Conservation (phyloP, 2,888 invertebrate species). For the Diaperis boleti region DNA sequence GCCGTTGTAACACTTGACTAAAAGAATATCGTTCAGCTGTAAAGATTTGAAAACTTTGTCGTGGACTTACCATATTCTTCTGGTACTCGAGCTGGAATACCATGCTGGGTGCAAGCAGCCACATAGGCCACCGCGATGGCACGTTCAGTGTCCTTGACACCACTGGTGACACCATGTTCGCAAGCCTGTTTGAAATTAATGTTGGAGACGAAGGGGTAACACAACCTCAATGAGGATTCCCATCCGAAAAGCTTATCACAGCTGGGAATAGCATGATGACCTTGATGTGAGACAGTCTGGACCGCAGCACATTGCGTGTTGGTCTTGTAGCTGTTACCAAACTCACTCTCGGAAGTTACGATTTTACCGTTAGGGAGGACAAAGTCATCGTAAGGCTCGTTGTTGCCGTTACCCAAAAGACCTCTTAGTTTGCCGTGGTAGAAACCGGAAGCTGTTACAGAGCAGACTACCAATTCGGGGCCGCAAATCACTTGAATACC, state of each 20-base stretch:
- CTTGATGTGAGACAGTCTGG: constrained; percentile 68
- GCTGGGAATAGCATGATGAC: constrained; percentile 65
- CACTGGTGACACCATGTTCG: constrained; percentile 73
- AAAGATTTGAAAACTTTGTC: too few species aligned
- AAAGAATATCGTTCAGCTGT: not conserved
- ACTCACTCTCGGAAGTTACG: constrained; percentile 69
- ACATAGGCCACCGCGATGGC: constrained; percentile 78
- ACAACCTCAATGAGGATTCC: constrained; percentile 69
- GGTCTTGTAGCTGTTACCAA: constrained; percentile 83
- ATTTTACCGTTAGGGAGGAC: constrained; percentile 81
- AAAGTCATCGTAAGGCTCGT: constrained; percentile 89
- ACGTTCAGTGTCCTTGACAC: constrained; percentile 72
- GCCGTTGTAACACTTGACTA: constrained; percentile 67
- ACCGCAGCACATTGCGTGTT: constrained; percentile 72
- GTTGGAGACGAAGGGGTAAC: constrained; percentile 69
- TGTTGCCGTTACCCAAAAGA: constrained; percentile 90
- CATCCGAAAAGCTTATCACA: constrained; percentile 81
- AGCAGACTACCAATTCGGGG: constrained; percentile 75
- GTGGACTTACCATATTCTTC: constrained; percentile 71
- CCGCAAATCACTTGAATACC: constrained; percentile 76
- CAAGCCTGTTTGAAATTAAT: constrained; percentile 79
- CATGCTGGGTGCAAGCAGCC: constrained; percentile 71
- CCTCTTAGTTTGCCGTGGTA: constrained; percentile 89
- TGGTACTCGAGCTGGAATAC: constrained; percentile 75
- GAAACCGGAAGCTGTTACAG: constrained; percentile 82